phyloP scores from a whole-genome alignment of 2,113 vertebrate species.

The Nesogale talazaci region DNA sequence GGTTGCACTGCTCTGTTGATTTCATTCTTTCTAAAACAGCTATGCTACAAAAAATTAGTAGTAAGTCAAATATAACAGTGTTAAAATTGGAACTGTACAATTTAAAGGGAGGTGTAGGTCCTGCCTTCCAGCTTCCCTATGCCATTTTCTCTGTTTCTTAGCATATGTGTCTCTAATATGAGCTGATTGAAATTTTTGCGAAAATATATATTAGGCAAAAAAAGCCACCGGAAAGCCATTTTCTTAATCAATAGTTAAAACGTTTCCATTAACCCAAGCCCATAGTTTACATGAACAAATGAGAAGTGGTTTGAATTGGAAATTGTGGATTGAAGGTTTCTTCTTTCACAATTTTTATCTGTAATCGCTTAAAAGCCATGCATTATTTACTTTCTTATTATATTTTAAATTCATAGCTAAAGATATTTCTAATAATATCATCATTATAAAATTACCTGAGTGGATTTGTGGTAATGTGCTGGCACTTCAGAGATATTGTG shows the following conservation, averaged over 20 bases:
- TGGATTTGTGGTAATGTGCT: not conserved
- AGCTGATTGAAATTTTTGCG: not conserved
- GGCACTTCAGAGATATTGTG: not conserved
- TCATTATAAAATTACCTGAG: not conserved
- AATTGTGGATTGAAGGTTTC: not conserved
- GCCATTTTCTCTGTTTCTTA: not conserved
- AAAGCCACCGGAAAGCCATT: not conserved
- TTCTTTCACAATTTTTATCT: not conserved
- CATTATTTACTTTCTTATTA: not conserved
- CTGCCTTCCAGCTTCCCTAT: not conserved
- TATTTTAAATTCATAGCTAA: not conserved
- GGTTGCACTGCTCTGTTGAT: conserved; percentile 8
- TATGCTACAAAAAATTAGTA: not conserved
- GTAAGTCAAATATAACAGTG: not conserved
- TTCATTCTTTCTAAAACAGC: not conserved
- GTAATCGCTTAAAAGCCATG: not conserved
- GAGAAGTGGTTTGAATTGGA: not conserved
- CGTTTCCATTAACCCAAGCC: not conserved
- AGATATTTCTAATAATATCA: not conserved
- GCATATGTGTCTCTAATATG: not conserved
- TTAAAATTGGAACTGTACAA: not conserved
- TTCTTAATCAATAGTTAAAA: not conserved
- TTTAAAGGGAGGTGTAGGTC: not conserved
- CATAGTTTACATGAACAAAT: not conserved
- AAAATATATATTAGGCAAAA: not conserved